Evolutionary conservation across 2,113 vertebrate species (phyloP).

Genomic region (Podarcis muralis): DNA sequence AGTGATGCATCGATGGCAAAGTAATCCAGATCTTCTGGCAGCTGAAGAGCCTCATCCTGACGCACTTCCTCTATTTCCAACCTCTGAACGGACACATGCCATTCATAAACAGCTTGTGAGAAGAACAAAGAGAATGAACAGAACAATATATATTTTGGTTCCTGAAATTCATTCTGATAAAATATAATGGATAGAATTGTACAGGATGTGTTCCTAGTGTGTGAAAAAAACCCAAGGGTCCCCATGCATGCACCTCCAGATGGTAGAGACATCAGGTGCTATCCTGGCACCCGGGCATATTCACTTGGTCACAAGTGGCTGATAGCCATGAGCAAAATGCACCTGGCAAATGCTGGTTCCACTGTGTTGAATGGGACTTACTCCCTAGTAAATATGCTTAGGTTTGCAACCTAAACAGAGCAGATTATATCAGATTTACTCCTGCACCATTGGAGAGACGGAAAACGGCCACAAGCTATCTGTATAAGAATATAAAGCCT

Average conservation of each 20-base stretch:
- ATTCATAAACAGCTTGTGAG: constrained; percentile 82
- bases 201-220: too few species aligned
- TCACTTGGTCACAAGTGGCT: background rate
- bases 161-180: background rate
- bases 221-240: too few species aligned
- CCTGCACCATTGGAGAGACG: background rate
- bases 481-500: background rate
- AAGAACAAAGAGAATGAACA: background rate
- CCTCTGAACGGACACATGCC: constrained; percentile 77
- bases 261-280: too few species aligned
- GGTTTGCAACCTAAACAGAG: background rate
- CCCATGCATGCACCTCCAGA: too few species aligned
- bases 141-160: background rate
- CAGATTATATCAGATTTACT: background rate
- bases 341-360: too few species aligned
- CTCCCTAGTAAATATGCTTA: background rate
- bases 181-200: too few species aligned
- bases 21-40: constrained; percentile 89
- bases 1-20: constrained; percentile 83
- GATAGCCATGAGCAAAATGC: too few species aligned
- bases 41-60: constrained; percentile 83
- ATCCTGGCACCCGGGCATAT: background rate
- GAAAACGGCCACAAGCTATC: background rate
- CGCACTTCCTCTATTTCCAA: constrained; percentile 88
- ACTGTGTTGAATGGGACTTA: too few species aligned